phyloP scores from a whole-genome alignment of 2,888 invertebrate genomes.

The Sturmia bella region DNA sequence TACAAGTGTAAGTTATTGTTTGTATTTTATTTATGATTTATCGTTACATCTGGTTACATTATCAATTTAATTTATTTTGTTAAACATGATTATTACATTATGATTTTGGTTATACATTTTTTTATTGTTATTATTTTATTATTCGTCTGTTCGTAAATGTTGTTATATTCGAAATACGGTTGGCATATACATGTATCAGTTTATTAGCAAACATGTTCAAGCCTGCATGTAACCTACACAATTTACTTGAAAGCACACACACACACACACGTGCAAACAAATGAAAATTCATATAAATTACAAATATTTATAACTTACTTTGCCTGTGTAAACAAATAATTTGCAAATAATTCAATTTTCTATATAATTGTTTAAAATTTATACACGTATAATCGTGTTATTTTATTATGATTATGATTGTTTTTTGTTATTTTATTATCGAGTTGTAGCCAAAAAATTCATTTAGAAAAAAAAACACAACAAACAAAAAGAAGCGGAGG shows the following conservation, averaged over 20 bases:
- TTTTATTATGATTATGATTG: slow-evolving; percentile 13
- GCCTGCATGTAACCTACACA: not conserved
- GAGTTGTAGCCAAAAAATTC: slow-evolving; percentile 21
- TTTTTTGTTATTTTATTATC: slow-evolving; percentile 14
- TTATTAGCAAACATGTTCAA: slow-evolving; percentile 30
- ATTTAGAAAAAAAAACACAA: not conserved
- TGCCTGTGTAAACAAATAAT: slow-evolving; percentile 55
- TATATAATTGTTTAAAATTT: slow-evolving; percentile 44
- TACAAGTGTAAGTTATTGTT: not conserved
- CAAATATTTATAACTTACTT: slow-evolving; percentile 49
- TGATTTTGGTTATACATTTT: slow-evolving; percentile 59
- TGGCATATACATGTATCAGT: slow-evolving; percentile 49
- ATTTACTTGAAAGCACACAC: not conserved
- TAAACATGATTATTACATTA: slow-evolving; percentile 69
- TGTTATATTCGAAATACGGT: slow-evolving; percentile 55
- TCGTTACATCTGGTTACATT: slow-evolving; percentile 67
- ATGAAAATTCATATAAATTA: slow-evolving; percentile 43
- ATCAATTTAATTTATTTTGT: slow-evolving; percentile 70
- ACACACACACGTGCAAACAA: not conserved
- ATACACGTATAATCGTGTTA: slow-evolving; percentile 29
- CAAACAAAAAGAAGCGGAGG: not conserved
- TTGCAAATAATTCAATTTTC: slow-evolving; percentile 63
- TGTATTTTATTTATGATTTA: slow-evolving; percentile 60
- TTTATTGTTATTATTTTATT: not conserved
- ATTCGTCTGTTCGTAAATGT: slow-evolving; percentile 5